Conservation (phyloP, 1,140 invertebrate genomes). For the Neodiprion virginianus region DNA sequence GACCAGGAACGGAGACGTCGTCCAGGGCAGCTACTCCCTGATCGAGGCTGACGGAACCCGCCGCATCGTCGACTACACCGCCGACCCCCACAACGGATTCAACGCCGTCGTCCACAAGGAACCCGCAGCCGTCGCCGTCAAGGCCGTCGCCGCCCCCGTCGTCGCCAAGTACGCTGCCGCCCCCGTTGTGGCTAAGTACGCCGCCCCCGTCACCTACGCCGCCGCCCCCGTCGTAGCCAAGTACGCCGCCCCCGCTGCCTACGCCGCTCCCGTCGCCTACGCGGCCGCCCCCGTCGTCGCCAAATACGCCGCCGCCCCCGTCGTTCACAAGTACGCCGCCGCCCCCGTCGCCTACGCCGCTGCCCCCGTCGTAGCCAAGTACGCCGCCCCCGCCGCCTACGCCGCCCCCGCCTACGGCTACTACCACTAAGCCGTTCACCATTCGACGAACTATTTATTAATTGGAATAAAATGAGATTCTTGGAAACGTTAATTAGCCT, state of each 20-base stretch:
- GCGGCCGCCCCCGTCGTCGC: conserved; percentile 6
- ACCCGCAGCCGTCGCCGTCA: conserved; percentile 29
- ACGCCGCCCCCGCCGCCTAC: conserved; percentile 21
- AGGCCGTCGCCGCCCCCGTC: conserved; percentile 37
- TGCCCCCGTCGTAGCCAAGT: conserved; percentile 13
- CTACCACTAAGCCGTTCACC: neutral
- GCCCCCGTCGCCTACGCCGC: conserved; percentile 22
- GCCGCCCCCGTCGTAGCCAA: conserved; percentile 16
- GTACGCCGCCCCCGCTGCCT: conserved; percentile 20
- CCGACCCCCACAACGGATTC: conserved; percentile 58
- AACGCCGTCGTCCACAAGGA: conserved; percentile 54
- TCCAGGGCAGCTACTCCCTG: conserved; percentile 34
- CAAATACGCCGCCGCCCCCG: conserved; percentile 30
- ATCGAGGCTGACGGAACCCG: conserved; percentile 59
- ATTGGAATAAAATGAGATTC: neutral
- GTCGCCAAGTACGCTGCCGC: conserved; percentile 28
- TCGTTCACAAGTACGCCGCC: conserved; percentile 33
- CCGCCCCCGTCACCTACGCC: conserved; percentile 24
- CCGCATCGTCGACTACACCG: conserved; percentile 59
- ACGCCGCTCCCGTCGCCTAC: conserved; percentile 9
- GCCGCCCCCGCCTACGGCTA: conserved; percentile 22
- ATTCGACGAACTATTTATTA: neutral
- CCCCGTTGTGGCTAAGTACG: neutral
- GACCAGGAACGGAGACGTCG: conserved; percentile 26
- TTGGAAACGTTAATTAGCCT: neutral